These are phyloP conservation scores for Barnardius zonarius DNA, from an alignment of 2,113 vertebrate species.

Conservation along the genomic window DNA sequence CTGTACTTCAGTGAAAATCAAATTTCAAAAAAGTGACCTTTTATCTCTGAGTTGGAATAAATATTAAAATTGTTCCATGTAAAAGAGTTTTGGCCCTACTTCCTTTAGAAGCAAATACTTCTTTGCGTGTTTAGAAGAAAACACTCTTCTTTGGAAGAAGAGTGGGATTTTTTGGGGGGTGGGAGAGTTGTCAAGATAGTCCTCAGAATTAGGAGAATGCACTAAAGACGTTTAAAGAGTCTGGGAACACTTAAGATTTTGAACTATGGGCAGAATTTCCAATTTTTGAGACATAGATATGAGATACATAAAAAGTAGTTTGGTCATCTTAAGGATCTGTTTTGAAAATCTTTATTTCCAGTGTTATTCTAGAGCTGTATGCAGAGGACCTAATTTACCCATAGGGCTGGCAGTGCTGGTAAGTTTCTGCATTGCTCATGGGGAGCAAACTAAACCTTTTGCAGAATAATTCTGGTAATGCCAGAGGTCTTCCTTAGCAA, in stretches of 20 bases:
- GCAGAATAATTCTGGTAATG: background rate
- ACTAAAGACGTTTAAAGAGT: background rate
- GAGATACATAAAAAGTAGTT: background rate
- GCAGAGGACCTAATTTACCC: background rate
- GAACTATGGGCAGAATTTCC: background rate
- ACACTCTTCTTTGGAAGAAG: background rate
- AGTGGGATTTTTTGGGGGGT: background rate
- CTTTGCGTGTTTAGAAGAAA: background rate
- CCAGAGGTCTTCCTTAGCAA: background rate
- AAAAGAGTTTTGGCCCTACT: background rate
- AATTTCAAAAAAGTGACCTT: background rate
- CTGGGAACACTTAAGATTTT: background rate
- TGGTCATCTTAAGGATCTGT: background rate
- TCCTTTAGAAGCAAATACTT: background rate
- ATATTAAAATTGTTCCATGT: background rate
- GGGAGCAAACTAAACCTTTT: background rate
- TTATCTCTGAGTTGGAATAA: background rate
- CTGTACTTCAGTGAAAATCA: background rate
- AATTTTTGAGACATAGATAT: background rate
- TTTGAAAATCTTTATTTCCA: background rate
- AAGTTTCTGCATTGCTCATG: background rate
- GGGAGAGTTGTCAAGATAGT: background rate
- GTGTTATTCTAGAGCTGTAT: background rate
- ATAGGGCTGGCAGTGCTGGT: background rate
- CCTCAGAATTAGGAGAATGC: background rate